Percentiles rank a stretch among this genome's conserved stretches.
Evolutionary conservation across 1,140 invertebrate genomes (phyloP).

Genomic region (Drosophila funebris): DNA sequence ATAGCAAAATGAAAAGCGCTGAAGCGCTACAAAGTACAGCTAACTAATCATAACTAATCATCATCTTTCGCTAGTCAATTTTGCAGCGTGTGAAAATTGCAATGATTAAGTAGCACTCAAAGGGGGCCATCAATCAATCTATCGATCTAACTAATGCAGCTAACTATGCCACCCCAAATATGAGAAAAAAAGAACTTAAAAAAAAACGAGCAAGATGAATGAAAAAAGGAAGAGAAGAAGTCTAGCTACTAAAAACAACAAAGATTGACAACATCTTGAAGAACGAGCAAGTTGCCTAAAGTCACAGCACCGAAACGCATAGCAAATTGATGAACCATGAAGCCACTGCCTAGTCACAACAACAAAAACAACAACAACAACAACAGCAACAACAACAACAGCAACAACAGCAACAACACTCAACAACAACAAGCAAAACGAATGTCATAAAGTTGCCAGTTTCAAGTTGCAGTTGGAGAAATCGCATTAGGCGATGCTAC

Average conservation of each 20-base stretch:
- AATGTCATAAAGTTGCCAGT: slow-evolving; percentile 41
- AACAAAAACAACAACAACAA: background rate
- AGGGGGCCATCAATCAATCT: slow-evolving; percentile 33
- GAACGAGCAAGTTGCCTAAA: slow-evolving; percentile 16
- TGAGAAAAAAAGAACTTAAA: no score
- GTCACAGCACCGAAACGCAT: slow-evolving; percentile 27
- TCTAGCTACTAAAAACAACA: background rate
- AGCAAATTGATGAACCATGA: slow-evolving; percentile 42
- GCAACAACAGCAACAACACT: background rate
- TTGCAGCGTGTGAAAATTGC: slow-evolving; percentile 48
- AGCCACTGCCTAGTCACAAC: slow-evolving; percentile 18
- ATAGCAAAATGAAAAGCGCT: slow-evolving; percentile 3
- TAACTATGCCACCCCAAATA: slow-evolving; percentile 22
- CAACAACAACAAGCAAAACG: slow-evolving; percentile 20
- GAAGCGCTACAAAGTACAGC: slow-evolving; percentile 31
- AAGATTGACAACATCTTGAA: slow-evolving; percentile 14
- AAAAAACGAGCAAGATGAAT: background rate
- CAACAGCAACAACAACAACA: slow-evolving; percentile 3
- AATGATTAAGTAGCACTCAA: slow-evolving; percentile 35
- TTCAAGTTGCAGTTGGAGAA: slow-evolving; percentile 39
- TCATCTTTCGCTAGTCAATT: slow-evolving; percentile 14
- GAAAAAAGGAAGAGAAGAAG: background rate
- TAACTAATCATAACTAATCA: slow-evolving; percentile 39
- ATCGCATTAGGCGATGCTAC: slow-evolving; percentile 48
- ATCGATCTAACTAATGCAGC: slow-evolving; percentile 30